Evolutionary conservation across 2,797 vertebrate species (phyloP), one percentile per base, ranked within the genome.

Genomic region (Rhyacichthys aspro): DNA sequence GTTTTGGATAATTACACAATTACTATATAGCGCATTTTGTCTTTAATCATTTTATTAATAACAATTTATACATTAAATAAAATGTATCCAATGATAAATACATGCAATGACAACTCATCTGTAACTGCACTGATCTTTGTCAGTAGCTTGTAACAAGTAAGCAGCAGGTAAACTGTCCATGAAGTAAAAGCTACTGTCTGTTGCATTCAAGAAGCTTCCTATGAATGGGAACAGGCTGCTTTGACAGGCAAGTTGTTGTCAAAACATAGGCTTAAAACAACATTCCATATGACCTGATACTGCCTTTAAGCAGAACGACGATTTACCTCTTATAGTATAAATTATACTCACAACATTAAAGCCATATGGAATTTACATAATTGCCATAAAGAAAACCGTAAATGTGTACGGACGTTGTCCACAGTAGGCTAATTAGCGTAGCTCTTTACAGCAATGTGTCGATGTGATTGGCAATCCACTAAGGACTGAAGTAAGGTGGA

Each of bases 161-260:
- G 59, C 61, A 68, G 60, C 16, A 52, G 55, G 14, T 39, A 54
- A 38, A 47, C 34, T 46, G 43, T 50, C 47, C 49, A 67, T 74
- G 64, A 70, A 50, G 63, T 65, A 54, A 70, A 47, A 14, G 49
- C 63, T 56, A 78, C 76, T 82, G 72, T 76, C 80, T 67, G n/a
- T n/a, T n/a, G n/a, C 65, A 63, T 81, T 87, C 77, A 86, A 84
- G 83, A 88, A 86, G 78, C 46, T 87, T 88, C 85, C 60, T 41
- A 45, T 84, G 54, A 76, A 82, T 69, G 54, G 43, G 44, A 70
- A 64, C 68, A 75, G 19, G 56, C 58, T 74, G 63, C 63, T 63
- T 68, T 59, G 68, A 60, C 48, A 73, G 67, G 50, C 15, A 47
- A 16, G 44, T 8, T 41, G 56, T 39, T 63, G 55, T 34, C 43